Base-by-base conservation (phyloP, 2,888 invertebrate genomes). In the Lottia scabra region DNA sequence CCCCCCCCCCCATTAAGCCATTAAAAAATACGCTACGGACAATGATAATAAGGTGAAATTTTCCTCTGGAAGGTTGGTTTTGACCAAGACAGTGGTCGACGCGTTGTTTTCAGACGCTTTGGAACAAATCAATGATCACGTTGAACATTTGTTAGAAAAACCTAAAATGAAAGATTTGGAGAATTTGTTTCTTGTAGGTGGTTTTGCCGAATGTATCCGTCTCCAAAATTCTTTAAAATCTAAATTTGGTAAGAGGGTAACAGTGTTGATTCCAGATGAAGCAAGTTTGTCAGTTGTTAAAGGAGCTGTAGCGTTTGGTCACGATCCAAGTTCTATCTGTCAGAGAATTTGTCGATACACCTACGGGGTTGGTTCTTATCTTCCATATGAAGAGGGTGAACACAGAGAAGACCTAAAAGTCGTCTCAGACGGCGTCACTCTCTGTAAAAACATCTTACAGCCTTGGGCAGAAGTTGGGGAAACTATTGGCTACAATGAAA, bases 221-320 rank as follows among this genome's bases (percentile, higher is more conserved):
- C 78, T 86, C 45, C 86, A 86, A 73, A 73, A 74, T 4, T 79
- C 85, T 0, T 75, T 85, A 26, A 81, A 84, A 65, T 78, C 79
- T 8, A 77, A 81, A n/a, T 86, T 85, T 68, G 79, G 84, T 12
- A 82, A 84, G n/a, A 74, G 76, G 1, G 80, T 85, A 16, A 84
- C 82, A 64, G 83, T 85, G 38, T 77, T 86, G 30, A 81, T 85
- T 13, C 86, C 86, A 26, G 85, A 85, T 71, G 86, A 85, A 76
- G 85, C 86, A 8, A 85, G 85, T 78, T 72, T 85, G 70, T 77
- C 85, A 1, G 85, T 86, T 13, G 85, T 86, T 27, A 80, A 84
- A 19, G 86, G 86, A 6, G 86, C 86, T n/a, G 86, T 86, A 63
- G 84, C 84, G 2, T 86, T 85, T 71, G 86, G 86, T 10, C 83